Conservation (phyloP, 2,113 vertebrate genomes). For the Onychostruthus taczanowskii region DNA sequence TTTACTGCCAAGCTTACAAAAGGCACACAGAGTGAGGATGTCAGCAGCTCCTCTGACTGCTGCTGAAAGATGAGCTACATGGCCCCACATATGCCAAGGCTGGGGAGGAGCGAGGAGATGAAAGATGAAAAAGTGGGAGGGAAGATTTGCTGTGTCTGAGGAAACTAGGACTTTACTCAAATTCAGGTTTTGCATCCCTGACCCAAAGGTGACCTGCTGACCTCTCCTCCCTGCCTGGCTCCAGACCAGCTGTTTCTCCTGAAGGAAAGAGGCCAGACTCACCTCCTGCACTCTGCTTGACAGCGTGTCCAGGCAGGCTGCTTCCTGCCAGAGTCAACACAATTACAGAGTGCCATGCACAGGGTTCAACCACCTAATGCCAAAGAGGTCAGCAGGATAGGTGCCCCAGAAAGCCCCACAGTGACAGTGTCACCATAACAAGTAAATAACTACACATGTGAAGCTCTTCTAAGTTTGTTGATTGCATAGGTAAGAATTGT, state of each 20-base stretch:
- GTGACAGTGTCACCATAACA: not conserved
- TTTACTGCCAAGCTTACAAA: not conserved
- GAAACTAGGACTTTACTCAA: not conserved
- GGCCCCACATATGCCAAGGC: not conserved
- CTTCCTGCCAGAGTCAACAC: constrained; percentile 19
- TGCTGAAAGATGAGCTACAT: constrained; percentile 20
- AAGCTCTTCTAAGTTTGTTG: not conserved
- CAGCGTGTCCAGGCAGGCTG: not conserved
- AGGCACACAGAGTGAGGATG: not conserved
- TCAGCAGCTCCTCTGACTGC: not conserved
- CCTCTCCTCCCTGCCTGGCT: constrained; percentile 29
- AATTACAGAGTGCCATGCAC: not conserved
- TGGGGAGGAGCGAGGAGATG: not conserved
- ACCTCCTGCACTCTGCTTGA: constrained; percentile 1
- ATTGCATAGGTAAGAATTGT: not conserved
- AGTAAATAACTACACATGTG: not conserved
- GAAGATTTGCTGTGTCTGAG: not conserved
- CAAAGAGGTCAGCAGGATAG: not conserved
- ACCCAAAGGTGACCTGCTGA: constrained; percentile 29
- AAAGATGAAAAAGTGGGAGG: constrained; percentile 15
- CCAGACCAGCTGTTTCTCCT: constrained; percentile 33
- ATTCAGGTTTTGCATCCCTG: constrained; percentile 9
- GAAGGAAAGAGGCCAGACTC: constrained; percentile 13
- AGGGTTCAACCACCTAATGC: not conserved
- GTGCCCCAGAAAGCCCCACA: not conserved